These are phyloP conservation scores for Cephonodes hylas DNA, from an alignment of 2,888 invertebrate genomes.

Conservation along the genomic window DNA sequence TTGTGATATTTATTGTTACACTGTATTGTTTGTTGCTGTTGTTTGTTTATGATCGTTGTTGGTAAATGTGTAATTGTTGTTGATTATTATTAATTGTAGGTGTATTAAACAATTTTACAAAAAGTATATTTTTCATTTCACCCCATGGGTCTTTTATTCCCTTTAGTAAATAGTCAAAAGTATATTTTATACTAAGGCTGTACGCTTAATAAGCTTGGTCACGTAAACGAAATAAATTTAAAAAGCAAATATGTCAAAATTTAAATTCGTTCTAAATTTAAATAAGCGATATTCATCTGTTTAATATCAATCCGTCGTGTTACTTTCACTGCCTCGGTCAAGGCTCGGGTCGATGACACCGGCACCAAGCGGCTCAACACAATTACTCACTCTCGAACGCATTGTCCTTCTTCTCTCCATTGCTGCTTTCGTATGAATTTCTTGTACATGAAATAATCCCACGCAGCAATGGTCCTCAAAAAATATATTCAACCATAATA, in stretches of 20 bases:
- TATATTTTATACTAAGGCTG: background rate
- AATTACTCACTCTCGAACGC: slow-evolving; percentile 11
- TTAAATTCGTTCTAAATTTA: slow-evolving; percentile 13
- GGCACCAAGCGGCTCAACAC: background rate
- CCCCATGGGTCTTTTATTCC: background rate
- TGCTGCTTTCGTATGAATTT: slow-evolving; percentile 19
- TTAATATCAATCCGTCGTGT: slow-evolving; percentile 11
- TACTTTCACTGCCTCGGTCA: slow-evolving; percentile 64
- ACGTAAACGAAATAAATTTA: slow-evolving; percentile 1
- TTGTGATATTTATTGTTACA: slow-evolving; percentile 79
- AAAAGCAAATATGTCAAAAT: slow-evolving; percentile 9
- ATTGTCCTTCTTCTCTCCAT: slow-evolving; percentile 21
- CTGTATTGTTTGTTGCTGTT: slow-evolving; percentile 61
- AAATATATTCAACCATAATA: background rate
- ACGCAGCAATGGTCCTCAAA: background rate
- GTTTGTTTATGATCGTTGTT: slow-evolving; percentile 67
- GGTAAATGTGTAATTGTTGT: slow-evolving; percentile 77
- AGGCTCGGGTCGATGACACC: slow-evolving; percentile 56
- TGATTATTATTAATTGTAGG: slow-evolving; percentile 53
- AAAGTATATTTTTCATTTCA: slow-evolving; percentile 14
- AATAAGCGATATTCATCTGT: slow-evolving; percentile 11
- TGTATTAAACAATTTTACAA: slow-evolving; percentile 28
- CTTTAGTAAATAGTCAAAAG: background rate
- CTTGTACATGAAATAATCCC: background rate
- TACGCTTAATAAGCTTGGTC: slow-evolving; percentile 2